These are phyloP conservation scores for Tretioscincus oriximinensis DNA, from an alignment of 2,113 vertebrate species.

Conservation along the genomic window DNA sequence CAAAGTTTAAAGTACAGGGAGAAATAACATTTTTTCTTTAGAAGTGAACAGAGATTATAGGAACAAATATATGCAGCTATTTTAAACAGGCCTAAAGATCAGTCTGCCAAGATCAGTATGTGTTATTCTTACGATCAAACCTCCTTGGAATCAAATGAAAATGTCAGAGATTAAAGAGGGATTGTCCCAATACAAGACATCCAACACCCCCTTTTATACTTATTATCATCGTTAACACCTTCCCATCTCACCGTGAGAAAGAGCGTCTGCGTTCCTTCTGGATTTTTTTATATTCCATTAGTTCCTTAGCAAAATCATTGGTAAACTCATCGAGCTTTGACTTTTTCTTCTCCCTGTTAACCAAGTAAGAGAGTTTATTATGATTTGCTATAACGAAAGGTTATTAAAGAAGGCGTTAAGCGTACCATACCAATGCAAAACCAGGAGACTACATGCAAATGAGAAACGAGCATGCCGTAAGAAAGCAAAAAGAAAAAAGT, in stretches of 20 bases:
- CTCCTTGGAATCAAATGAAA: not conserved
- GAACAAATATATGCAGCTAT: not conserved
- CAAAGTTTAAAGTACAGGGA: not conserved
- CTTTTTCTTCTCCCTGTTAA: conserved; percentile 90
- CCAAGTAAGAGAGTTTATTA: conserved; percentile 67
- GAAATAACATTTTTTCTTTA: not conserved
- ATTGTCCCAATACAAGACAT: not conserved
- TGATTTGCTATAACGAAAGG: conserved; percentile 34
- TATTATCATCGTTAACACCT: not conserved
- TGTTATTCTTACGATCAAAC: not conserved
- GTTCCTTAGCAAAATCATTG: conserved; percentile 99
- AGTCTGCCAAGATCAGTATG: not conserved
- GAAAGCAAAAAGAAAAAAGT: conserved; percentile 54
- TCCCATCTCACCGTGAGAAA: conserved; percentile 92
- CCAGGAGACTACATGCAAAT: conserved; percentile 70
- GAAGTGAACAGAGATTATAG: not conserved
- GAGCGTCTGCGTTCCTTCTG: conserved; percentile 93
- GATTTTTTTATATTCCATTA: conserved; percentile 97
- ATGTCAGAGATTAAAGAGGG: not conserved
- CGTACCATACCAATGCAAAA: conserved; percentile 54
- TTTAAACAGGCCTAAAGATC: not conserved
- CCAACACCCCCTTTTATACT: conserved; percentile 49
- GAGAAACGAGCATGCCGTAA: conserved; percentile 72
- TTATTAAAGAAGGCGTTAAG: not conserved
- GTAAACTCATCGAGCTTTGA: conserved; percentile 99